These are phyloP conservation scores for Polypedilum pembai DNA, from an alignment of 1,140 invertebrate genomes.

Conservation along the genomic window DNA sequence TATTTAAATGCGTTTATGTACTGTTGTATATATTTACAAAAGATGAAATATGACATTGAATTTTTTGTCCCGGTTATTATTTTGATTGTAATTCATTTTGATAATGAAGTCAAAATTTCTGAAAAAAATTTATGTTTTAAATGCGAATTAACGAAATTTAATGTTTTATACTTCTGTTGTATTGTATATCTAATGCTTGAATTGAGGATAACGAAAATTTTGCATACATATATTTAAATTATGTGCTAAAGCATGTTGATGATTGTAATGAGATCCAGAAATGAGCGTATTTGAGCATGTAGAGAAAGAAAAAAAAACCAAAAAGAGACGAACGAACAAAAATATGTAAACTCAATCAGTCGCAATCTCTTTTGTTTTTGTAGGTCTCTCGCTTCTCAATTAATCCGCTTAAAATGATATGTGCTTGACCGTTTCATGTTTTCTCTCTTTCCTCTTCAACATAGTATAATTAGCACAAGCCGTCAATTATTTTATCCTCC, in stretches of 20 bases:
- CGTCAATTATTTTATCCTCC: constrained; percentile 2
- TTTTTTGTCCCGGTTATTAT: constrained; percentile 5
- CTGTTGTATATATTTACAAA: background rate
- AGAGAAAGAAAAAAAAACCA: background rate
- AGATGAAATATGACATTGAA: background rate
- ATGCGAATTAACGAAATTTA: too few species aligned
- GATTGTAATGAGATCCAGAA: background rate
- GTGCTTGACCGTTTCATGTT: constrained; percentile 16
- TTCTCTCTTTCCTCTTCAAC: background rate
- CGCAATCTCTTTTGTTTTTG: constrained; percentile 11
- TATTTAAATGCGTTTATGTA: too few species aligned
- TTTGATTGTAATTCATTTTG: background rate
- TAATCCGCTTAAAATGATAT: constrained; percentile 18
- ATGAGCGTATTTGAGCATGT: background rate
- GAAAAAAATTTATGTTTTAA: too few species aligned
- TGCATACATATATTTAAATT: background rate
- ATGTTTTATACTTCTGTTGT: too few species aligned
- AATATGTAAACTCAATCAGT: background rate
- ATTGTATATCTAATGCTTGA: too few species aligned
- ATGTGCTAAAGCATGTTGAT: background rate
- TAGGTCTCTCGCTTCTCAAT: constrained; percentile 16
- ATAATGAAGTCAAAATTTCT: too few species aligned
- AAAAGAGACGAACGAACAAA: background rate
- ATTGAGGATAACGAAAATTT: too few species aligned
- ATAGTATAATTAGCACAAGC: background rate